phyloP scores from a whole-genome alignment of 2,113 vertebrate genomes.

The Amia ocellicauda region DNA sequence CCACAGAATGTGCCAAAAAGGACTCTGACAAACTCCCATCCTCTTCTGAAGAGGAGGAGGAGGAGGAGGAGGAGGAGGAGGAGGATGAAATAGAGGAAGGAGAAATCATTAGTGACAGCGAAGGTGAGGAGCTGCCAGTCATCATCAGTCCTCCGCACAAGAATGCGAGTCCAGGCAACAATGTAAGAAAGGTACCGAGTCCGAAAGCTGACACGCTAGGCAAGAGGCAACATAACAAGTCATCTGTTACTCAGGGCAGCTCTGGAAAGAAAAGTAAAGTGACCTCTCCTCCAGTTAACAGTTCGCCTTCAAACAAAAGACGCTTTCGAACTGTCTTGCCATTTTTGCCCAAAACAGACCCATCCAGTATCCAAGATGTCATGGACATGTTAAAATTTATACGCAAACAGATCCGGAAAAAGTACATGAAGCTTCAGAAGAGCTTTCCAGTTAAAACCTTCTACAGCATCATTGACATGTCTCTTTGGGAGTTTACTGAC shows the following conservation, averaged over 20 bases:
- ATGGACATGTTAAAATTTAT: slow-evolving; percentile 81
- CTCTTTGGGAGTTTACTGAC: slow-evolving; percentile 78
- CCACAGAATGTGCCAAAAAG: slow-evolving; percentile 41
- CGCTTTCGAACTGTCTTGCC: slow-evolving; percentile 63
- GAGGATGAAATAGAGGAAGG: slow-evolving; percentile 85
- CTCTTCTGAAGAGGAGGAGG: neutral
- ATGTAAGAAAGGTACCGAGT: slow-evolving; percentile 35
- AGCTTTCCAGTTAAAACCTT: slow-evolving; percentile 84
- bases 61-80: slow-evolving; percentile 34
- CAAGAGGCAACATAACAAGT: neutral
- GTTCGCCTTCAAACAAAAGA: slow-evolving; percentile 48
- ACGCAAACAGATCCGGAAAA: slow-evolving; percentile 80
- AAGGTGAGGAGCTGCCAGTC: slow-evolving; percentile 48
- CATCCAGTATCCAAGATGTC: slow-evolving; percentile 73
- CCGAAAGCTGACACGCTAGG: slow-evolving; percentile 30
- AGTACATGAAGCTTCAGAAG: slow-evolving; percentile 94
- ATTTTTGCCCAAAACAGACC: slow-evolving; percentile 43
- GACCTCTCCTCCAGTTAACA: slow-evolving; percentile 14
- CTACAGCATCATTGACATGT: slow-evolving; percentile 84
- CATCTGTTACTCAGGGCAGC: slow-evolving; percentile 23
- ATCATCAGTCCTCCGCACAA: slow-evolving; percentile 41
- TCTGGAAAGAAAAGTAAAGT: slow-evolving; percentile 20
- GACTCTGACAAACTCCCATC: slow-evolving; percentile 22
- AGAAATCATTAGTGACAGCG: slow-evolving; percentile 83
- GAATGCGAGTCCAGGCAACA: slow-evolving; percentile 36